Evolutionary conservation across 2,113 vertebrate species (phyloP).

Genomic region (Trichomycterus rosablanca): DNA sequence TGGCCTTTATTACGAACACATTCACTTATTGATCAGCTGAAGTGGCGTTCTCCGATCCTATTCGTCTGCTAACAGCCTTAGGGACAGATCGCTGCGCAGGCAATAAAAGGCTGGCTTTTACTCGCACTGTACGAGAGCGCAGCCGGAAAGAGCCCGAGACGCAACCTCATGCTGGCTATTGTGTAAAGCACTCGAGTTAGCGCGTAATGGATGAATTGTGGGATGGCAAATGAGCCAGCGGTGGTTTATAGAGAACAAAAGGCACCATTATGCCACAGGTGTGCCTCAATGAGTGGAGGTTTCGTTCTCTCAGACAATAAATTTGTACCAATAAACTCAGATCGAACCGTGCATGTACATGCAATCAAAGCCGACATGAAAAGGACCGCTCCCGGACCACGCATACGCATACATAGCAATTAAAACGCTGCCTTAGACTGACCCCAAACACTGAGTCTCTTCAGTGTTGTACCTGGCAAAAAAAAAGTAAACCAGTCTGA

Average conservation of each 20-base stretch:
- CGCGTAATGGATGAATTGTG: constrained; percentile 41
- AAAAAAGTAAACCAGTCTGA: background rate
- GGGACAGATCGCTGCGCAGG: constrained; percentile 24
- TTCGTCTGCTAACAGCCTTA: constrained; percentile 19
- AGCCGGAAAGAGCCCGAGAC: constrained; percentile 18
- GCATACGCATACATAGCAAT: constrained; percentile 24
- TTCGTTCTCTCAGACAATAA: constrained; percentile 40
- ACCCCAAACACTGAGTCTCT: background rate
- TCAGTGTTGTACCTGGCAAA: background rate
- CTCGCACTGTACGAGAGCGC: background rate
- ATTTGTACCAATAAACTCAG: constrained; percentile 40
- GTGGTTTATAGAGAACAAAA: constrained; percentile 43
- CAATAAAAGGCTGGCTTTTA: constrained; percentile 30
- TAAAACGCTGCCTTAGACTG: constrained; percentile 19
- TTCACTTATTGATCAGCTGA: constrained; percentile 31
- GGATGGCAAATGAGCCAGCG: constrained; percentile 23
- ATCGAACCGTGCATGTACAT: constrained; percentile 11
- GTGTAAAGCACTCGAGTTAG: constrained; percentile 41
- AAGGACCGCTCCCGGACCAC: constrained; percentile 20
- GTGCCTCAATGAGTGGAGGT: constrained; percentile 40
- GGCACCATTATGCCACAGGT: constrained; percentile 46
- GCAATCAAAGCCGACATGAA: constrained; percentile 27
- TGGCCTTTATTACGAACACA: constrained; percentile 34
- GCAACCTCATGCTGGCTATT: constrained; percentile 44
- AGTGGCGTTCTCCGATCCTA: constrained; percentile 19